Base-by-base conservation (phyloP, 2,797 vertebrate genomes). In the Scleropages formosus region DNA sequence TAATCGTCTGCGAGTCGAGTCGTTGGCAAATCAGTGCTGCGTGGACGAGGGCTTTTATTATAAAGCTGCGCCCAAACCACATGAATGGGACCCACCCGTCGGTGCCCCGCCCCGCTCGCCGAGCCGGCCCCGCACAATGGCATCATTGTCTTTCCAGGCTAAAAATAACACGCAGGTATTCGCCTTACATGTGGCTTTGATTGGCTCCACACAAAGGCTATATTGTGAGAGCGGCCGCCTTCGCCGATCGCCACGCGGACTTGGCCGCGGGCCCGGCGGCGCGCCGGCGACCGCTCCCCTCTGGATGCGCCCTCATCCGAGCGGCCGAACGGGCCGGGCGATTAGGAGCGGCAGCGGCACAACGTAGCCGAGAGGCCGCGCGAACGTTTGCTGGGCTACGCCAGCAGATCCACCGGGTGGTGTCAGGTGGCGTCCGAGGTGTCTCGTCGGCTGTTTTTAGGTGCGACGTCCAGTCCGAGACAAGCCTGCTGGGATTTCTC, bases 111-210 rank as follows among this genome's bases (percentile, higher is more conserved):
- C 49, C 44, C n/a, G 47, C n/a, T 24, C 72, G 22, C 27, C 67
- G 44, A 62, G 22, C 77, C 46, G 67, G 8, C 62, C 46, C 77
- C 63, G 79, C 66, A 86, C 87, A 87, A 88, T 83, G 76, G 44
- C n/a, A 63, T 4, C 77, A 78, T 86, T 89, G 85, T 86, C 78
- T 83, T 80, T 67, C 49, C 74, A 26, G 39, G 70, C 75, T 77
- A 46, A 78, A 84, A 78, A 71, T 78, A 83, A 79, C 67, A 71
- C 64, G 81, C 75, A 81, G 83, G 86, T 86, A 83, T 24, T 79
- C 70, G 78, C 77, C 84, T 87, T 87, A 85, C 88, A 89, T 86
- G 84, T 89, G 87, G 85, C 84, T 86, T 81, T 83, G 82, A 86
- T 87, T 87, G 83, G 75, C 72, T 47, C 16, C 1, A 77, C 73